Evolutionary conservation across 2,113 vertebrate species (phyloP).

Genomic region (Harpagus bidentatus): DNA sequence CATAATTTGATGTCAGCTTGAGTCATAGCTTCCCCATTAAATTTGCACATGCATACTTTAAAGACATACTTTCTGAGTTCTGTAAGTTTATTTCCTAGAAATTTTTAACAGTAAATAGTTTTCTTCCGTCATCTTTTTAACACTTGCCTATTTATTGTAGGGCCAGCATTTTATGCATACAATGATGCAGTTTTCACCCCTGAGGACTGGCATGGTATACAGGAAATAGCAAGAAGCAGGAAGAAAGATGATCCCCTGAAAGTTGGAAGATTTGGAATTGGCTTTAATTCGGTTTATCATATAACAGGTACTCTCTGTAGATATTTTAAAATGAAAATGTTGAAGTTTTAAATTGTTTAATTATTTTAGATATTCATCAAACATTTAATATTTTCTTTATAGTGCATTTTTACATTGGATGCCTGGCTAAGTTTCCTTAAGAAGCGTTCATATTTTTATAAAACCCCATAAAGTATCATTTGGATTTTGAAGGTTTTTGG

Average conservation of each 20-base stretch:
- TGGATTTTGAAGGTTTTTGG: neutral
- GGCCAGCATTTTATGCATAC: constrained; percentile 91
- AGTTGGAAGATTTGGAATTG: constrained; percentile 98
- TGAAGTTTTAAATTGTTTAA: neutral
- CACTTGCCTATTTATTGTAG: constrained; percentile 51
- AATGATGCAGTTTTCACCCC: constrained; percentile 92
- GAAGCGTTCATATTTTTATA: neutral
- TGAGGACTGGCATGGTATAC: constrained; percentile 97
- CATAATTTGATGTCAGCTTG: neutral
- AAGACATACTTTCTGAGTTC: neutral
- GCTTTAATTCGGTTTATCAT: constrained; percentile 99
- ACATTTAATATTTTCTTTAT: neutral
- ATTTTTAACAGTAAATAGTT: neutral
- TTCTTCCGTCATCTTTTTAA: neutral
- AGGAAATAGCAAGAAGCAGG: constrained; percentile 95
- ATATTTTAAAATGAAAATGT: neutral
- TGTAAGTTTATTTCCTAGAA: neutral
- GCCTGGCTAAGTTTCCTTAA: neutral
- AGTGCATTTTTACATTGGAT: neutral
- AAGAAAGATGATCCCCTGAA: constrained; percentile 97
- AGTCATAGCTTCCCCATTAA: neutral
- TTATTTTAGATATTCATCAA: neutral
- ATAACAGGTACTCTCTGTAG: constrained; percentile 85
- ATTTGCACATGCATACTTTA: neutral
- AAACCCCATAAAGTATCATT: neutral